Evolutionary conservation across 2,113 vertebrate genomes (phyloP).

Genomic region (Eolophus roseicapilla): DNA sequence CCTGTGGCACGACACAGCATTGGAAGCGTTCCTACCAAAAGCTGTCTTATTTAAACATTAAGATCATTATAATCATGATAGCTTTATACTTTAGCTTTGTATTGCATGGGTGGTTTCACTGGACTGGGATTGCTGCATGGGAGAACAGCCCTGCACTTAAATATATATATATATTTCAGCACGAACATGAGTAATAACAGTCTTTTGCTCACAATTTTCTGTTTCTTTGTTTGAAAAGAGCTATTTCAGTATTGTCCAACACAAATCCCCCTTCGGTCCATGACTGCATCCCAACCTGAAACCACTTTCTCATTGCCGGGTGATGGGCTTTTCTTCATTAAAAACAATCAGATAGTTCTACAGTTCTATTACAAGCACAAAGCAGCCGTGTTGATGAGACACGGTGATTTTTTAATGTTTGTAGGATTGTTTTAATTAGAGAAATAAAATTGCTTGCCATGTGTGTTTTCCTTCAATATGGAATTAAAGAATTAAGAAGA

Average conservation of each 20-base stretch:
- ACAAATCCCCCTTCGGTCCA: not conserved
- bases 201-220: not conserved
- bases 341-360: not conserved
- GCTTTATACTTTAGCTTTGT: not conserved
- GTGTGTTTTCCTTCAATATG: not conserved
- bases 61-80: fast-evolving
- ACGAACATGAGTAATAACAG: not conserved
- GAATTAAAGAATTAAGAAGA: not conserved
- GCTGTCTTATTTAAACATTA: not conserved
- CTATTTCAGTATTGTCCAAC: not conserved
- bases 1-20: fast-evolving
- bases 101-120: not conserved
- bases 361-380: not conserved
- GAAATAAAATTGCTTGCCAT: not conserved
- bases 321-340: not conserved
- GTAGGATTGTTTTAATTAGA: not conserved
- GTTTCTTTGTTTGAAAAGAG: not conserved
- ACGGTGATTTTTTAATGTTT: not conserved
- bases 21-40: not conserved
- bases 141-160: not conserved
- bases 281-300: not conserved
- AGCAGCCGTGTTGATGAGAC: not conserved
- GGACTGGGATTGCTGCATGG: not conserved
- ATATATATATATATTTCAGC: not conserved
- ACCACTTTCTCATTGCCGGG: not conserved